These are phyloP conservation scores for Aporophyla nigra DNA, from an alignment of 2,888 invertebrate species.

Conservation along the genomic window DNA sequence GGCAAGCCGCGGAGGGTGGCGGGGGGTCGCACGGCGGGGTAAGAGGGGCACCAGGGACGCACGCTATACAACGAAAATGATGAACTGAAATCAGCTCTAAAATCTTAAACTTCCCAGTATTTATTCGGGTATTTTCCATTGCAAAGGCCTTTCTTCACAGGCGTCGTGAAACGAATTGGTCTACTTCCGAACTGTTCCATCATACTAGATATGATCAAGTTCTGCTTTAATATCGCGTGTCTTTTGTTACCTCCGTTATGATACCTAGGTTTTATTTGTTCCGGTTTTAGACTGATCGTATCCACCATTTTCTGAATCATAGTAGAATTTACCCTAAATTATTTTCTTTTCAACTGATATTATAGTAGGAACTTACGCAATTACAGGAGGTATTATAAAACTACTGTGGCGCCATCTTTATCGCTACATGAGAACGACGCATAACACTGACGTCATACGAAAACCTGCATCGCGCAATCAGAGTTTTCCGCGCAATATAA, in stretches of 20 bases:
- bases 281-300: neutral
- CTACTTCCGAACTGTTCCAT: slow-evolving; percentile 31
- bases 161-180: neutral
- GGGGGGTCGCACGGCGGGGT: too few species aligned
- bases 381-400: neutral
- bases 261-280: slow-evolving; percentile 5
- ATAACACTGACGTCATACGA: too few species aligned
- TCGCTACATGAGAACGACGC: too few species aligned
- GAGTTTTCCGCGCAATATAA: too few species aligned
- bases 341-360: neutral
- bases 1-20: too few species aligned
- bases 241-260: slow-evolving; percentile 8
- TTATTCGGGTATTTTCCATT: neutral
- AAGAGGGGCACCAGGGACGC: too few species aligned
- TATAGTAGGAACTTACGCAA: neutral
- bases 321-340: too few species aligned
- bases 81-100: neutral
- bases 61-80: too few species aligned
- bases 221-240: slow-evolving; percentile 30
- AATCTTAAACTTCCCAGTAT: neutral
- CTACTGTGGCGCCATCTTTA: too few species aligned
- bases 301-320: neutral
- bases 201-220: slow-evolving; percentile 33
- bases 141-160: neutral
- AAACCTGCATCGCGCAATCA: too few species aligned